These are phyloP conservation scores for Pygoscelis adeliae DNA, from an alignment of 2,113 vertebrate genomes.

Conservation along the genomic window DNA sequence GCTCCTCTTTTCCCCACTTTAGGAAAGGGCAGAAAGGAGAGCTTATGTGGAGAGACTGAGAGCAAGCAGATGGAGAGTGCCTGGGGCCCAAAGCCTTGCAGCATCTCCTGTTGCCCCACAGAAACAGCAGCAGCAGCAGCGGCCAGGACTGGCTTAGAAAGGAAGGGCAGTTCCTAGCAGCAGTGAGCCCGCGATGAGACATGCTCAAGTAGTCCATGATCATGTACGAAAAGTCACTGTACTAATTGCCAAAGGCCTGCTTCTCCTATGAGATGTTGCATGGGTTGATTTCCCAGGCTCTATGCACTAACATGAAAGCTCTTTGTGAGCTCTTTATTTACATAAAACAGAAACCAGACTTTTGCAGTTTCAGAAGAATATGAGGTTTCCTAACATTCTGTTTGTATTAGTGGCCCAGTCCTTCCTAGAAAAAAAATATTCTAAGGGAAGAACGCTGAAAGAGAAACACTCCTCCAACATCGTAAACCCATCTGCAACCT, in stretches of 20 bases:
- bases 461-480: neutral
- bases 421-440: neutral
- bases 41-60: neutral
- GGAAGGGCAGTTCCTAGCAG: neutral
- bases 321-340: neutral
- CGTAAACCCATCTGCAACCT: neutral
- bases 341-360: neutral
- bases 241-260: neutral
- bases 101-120: neutral
- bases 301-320: neutral
- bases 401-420: neutral
- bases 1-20: neutral
- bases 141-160: neutral
- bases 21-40: neutral
- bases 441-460: neutral
- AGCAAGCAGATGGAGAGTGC: neutral
- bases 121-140: neutral
- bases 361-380: neutral
- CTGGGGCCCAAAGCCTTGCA: neutral
- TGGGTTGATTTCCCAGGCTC: neutral
- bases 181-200: fast-evolving
- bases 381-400: neutral
- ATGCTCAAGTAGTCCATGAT: neutral
- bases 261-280: neutral
- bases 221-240: neutral